Evolutionary conservation across 2,797 vertebrate genomes (phyloP).

Genomic region (Fistularia tabacaria): DNA sequence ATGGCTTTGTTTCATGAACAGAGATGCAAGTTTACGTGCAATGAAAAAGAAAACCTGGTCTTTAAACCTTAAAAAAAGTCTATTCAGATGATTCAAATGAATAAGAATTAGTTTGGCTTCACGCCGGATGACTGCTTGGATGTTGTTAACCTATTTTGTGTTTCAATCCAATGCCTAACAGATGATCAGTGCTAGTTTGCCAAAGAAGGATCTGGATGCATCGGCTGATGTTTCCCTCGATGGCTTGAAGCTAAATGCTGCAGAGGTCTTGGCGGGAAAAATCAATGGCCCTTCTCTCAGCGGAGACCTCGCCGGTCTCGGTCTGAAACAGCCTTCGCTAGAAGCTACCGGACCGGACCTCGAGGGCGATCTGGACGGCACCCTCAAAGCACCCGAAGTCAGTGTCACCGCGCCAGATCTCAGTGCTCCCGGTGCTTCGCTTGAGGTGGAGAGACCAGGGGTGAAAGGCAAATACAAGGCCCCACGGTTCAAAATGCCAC

Average conservation of each 20-base stretch:
- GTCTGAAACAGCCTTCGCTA: conserved; percentile 27
- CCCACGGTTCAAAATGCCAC: conserved; percentile 68
- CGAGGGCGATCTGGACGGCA: conserved; percentile 50
- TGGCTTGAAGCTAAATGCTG: conserved; percentile 44
- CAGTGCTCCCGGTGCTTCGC: conserved; percentile 41
- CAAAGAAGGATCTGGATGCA: conserved; percentile 30
- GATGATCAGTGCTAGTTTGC: neutral
- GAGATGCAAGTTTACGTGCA: no score
- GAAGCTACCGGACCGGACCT: conserved; percentile 31
- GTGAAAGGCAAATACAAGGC: conserved; percentile 44
- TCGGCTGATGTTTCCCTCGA: conserved; percentile 42
- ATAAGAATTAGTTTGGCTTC: no score
- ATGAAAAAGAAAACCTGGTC: no score
- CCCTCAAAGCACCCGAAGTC: conserved; percentile 45
- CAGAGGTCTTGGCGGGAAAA: conserved; percentile 31
- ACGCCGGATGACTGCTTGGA: no score
- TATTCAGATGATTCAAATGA: no score
- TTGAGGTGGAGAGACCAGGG: conserved; percentile 49
- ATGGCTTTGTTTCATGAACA: no score
- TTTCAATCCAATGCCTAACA: conserved; percentile 1
- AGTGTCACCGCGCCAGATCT: conserved; percentile 48
- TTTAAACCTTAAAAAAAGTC: no score
- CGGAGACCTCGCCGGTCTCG: conserved; percentile 51
- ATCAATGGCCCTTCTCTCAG: conserved; percentile 53
- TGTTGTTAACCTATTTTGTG: conserved; percentile 15